Evolutionary conservation across 2,113 vertebrate genomes (phyloP).

Genomic region (Rattus norvegicus): DNA sequence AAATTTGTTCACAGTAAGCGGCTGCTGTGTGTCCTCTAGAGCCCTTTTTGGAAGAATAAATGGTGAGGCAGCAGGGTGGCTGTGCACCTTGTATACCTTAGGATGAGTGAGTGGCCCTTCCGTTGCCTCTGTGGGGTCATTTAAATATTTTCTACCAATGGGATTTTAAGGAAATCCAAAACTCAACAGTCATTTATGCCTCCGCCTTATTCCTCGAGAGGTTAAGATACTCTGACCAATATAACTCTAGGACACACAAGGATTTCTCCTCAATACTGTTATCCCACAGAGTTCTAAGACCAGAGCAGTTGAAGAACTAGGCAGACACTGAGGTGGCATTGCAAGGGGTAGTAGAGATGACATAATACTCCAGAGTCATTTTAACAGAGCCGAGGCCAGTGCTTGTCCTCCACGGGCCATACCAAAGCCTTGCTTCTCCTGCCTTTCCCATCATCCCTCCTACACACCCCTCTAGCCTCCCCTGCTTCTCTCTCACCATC

Average conservation of each 20-base stretch:
- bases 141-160: neutral
- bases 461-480: accelerated
- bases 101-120: neutral
- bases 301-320: neutral
- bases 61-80: constrained; percentile 33
- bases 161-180: constrained; percentile 28
- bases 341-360: neutral
- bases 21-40: constrained; percentile 38
- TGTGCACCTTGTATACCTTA: neutral
- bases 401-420: too few species aligned
- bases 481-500: neutral
- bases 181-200: neutral
- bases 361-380: neutral
- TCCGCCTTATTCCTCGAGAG: neutral
- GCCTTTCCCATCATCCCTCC: neutral
- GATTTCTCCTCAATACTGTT: neutral
- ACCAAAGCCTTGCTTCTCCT: too few species aligned
- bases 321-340: neutral
- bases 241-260: neutral
- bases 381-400: neutral
- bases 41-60: constrained; percentile 56
- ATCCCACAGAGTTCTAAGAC: neutral
- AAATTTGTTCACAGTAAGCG: constrained; percentile 73
- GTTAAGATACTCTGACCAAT: neutral
- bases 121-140: neutral